Base-by-base conservation (phyloP, 1,140 invertebrate genomes). In the Anagrus nilaparvatae region DNA sequence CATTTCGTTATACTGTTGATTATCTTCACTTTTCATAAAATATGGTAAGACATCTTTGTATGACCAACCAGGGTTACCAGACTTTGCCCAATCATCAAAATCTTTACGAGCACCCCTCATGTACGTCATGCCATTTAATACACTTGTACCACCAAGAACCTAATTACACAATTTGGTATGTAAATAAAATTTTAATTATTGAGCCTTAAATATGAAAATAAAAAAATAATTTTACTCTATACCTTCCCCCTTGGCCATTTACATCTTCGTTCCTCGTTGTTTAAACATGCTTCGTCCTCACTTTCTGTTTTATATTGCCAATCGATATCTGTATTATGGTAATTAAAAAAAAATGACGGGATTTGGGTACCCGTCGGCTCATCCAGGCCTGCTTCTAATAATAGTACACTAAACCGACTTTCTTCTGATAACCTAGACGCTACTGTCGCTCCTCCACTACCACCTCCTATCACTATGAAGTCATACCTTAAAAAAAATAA, bases 111-210 rank as follows among this genome's bases (percentile, higher is more conserved):
- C 86, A 3, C 93, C 94, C 34, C 94, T 73, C 43, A 96, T 90
- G 61, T 97, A 97, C 67, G 91, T 91, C 92, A 97, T 97, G 2
- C 90, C 91, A 61, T 97, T 97, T 66, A 97, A 78, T 0, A 91
- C 87, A 19, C 89, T 92, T 1, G 88, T 94, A 2, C 93, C 93
- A 14, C 92, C 92, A 3, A 92, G 60, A 0, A 88, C 84, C 79
- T 82, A 51, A 10, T 52, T 19, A 31, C 24, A n/a, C 3, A 29
- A 42, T 14, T 3, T 38, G 4, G 7, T 32, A 40, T 30, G 31
- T 33, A 30, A 21, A 10, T 30, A 12, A 42, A 25, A 5, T 34
- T 34, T 21, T 3, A 19, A 21, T 12, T 5, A 14, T 40, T 29
- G 3, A 40, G n/a, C n/a, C n/a, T n/a, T 3, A 6, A 24, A 21